Percentiles rank a stretch among this genome's conserved stretches.
phyloP scores from a whole-genome alignment of 2,797 vertebrate species.

The Rousettus madagascariensis region DNA sequence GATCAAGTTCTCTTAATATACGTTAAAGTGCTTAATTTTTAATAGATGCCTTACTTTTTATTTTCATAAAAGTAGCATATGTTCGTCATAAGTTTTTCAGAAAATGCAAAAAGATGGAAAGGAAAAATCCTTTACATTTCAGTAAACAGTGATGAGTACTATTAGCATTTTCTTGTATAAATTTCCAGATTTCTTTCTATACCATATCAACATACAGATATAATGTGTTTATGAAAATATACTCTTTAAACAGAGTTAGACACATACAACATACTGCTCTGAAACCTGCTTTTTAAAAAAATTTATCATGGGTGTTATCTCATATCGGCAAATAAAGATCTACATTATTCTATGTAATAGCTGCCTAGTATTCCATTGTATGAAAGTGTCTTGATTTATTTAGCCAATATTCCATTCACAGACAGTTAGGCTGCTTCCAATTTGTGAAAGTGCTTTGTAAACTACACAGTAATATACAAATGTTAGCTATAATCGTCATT shows the following conservation, averaged over 20 bases:
- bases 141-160: neutral
- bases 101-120: conserved; percentile 27
- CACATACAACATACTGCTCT: neutral
- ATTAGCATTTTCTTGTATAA: neutral
- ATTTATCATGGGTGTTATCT: neutral
- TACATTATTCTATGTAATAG: neutral
- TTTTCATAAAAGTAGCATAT: neutral
- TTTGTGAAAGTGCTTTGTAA: conserved; percentile 57
- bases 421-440: conserved; percentile 28
- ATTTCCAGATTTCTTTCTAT: neutral
- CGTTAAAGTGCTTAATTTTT: neutral
- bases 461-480: conserved; percentile 43
- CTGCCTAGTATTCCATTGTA: neutral
- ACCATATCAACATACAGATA: neutral
- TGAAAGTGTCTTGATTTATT: conserved; percentile 59
- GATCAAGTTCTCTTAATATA: neutral
- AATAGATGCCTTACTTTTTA: neutral
- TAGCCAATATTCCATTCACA: conserved; percentile 18
- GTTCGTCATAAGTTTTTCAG: neutral
- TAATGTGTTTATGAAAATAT: neutral
- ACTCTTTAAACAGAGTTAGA: conserved; percentile 18
- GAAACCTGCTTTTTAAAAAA: neutral
- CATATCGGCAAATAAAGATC: conserved; percentile 16
- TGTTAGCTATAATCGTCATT: conserved; percentile 23
- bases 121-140: neutral